Percentiles rank a stretch among this genome's conserved stretches.
These are phyloP conservation scores for Sebastes schlegelii DNA, from an alignment of 2,113 vertebrate genomes.

Conservation along the genomic window DNA sequence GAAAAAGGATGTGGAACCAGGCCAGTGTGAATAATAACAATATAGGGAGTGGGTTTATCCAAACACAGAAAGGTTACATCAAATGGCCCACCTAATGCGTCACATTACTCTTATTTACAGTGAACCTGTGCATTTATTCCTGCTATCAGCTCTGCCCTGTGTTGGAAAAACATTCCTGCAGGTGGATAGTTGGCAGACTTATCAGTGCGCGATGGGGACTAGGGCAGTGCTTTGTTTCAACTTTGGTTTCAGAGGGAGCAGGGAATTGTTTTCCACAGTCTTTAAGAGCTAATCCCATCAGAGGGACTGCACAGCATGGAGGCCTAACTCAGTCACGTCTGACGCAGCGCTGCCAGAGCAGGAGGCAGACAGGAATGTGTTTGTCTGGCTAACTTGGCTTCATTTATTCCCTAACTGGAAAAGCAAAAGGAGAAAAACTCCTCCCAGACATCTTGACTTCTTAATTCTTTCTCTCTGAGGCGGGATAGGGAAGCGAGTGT, in stretches of 20 bases:
- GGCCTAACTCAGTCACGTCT: conserved; percentile 67
- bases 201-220: conserved; percentile 43
- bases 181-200: conserved; percentile 58
- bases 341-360: conserved; percentile 66
- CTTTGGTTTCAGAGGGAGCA: conserved; percentile 64
- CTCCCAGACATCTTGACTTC: conserved; percentile 56
- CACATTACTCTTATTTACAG: conserved; percentile 46
- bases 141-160: conserved; percentile 16
- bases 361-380: conserved; percentile 77
- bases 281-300: conserved; percentile 79
- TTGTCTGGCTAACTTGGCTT: conserved; percentile 71
- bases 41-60: conserved; percentile 32
- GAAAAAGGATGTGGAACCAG: conserved; percentile 62
- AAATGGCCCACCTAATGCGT: conserved; percentile 55
- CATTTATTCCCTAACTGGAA: conserved; percentile 52
- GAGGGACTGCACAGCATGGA: conserved; percentile 67
- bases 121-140: conserved; percentile 30
- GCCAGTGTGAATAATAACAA: conserved; percentile 56
- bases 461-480: conserved; percentile 56
- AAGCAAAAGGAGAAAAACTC: conserved; percentile 56
- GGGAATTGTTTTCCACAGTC: conserved; percentile 73
- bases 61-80: conserved; percentile 57
- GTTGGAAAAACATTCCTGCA: conserved; percentile 46
- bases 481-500: conserved; percentile 18
- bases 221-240: conserved; percentile 64